phyloP scores from a whole-genome alignment of 2,113 vertebrate genomes.

The Rhinogobius similis region DNA sequence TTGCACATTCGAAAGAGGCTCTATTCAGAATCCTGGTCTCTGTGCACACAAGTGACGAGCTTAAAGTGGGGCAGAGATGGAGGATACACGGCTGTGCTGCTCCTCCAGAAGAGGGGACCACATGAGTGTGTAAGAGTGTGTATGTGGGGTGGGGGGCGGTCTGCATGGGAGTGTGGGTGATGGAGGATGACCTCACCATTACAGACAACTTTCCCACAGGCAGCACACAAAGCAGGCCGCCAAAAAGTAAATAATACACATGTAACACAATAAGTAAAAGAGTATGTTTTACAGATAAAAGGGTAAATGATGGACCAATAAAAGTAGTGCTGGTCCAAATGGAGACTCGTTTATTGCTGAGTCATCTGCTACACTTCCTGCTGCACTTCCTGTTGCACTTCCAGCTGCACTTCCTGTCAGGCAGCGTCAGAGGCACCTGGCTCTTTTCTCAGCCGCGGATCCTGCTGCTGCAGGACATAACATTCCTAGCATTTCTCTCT shows the following conservation, averaged over 20 bases:
- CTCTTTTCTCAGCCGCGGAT: conserved; percentile 45
- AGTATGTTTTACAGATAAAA: conserved; percentile 38
- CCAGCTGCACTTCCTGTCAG: conserved; percentile 57
- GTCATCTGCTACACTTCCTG: conserved; percentile 64
- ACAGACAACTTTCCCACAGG: conserved; percentile 83
- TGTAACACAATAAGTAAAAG: conserved; percentile 75
- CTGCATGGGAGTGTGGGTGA: too few relatives aligned
- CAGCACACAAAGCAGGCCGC: conserved; percentile 79
- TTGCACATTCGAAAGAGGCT: too few relatives aligned
- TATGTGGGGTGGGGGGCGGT: conserved; percentile 20
- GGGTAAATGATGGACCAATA: conserved; percentile 36
- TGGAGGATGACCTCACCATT: conserved; percentile 80
- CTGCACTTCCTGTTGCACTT: conserved; percentile 58
- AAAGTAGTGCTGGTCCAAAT: conserved; percentile 10
- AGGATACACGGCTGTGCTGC: conserved; percentile 36
- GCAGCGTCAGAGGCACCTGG: conserved; percentile 45
- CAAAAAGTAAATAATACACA: conserved; percentile 81
- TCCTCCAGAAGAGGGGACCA: conserved; percentile 32
- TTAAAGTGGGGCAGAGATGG: conserved; percentile 52
- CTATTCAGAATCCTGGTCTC: too few relatives aligned
- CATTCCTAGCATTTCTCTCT: conserved; percentile 71
- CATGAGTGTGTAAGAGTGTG: conserved; percentile 16
- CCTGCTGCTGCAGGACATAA: conserved; percentile 49
- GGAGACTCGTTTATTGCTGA: conserved; percentile 43
- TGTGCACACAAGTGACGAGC: conserved; percentile 20